Base-by-base conservation (phyloP, 2,888 invertebrate species). In the Caenorhabditis sp. region DNA sequence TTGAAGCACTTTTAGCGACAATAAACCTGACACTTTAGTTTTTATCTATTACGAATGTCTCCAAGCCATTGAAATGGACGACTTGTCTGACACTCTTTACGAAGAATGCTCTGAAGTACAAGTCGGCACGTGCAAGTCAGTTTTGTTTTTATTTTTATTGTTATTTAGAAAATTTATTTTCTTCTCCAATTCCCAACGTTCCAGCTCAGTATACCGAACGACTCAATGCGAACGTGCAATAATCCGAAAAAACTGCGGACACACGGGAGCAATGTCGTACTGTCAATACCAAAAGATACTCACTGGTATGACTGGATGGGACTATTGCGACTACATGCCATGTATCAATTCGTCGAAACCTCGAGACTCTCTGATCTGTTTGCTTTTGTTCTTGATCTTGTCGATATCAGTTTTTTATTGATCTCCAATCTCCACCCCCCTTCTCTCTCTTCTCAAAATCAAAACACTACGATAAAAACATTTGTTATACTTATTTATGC, bases 201-300 rank as follows among this genome's bases (percentile, higher is more conserved):
- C 55, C 47, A 80, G 80, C n/a, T 80, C 80, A 3, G 80, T 80
- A 0, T 55, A 72, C 13, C 40, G 53, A 50, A 74, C 74, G 8
- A 80, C 67, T 28, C 72, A 80, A 47, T 80, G 80, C 35, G 80
- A 80, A 24, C 62, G 72, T 2, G 74, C 80, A 2, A 74, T 80
- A n/a, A 53, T 80, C 6, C 55, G 80, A 5, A 80, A 70, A 32
- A 53, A 72, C 22, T 80, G 80, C 28, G 65, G 62, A 2, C 61
- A 50, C 5, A 18, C 5, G 4, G 51, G 60, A 28, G 64, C 72
- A 8, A 50, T 69, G 13, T 62, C 74, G 0, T 80, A 80, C 51
- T 80, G 80, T 55, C 64, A 62, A 40, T 80, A 80, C 35, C 60
- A 62, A 35, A 80, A 68, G 51, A 80, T 80, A 26, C 50, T 80